Conservation (phyloP, 1,140 invertebrate species). For the Pararge aegeria region DNA sequence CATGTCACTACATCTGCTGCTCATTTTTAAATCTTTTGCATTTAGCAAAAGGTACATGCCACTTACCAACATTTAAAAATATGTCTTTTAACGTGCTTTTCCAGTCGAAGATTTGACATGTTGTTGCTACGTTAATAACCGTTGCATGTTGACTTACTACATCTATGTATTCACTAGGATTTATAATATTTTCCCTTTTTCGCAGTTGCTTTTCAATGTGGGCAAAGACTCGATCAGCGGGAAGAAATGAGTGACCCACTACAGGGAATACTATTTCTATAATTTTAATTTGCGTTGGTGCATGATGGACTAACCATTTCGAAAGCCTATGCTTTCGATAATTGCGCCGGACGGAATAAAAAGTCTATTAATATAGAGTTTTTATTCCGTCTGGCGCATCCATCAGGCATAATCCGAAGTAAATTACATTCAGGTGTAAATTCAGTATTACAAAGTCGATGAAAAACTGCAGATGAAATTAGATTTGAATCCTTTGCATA, state of each 20-base stretch:
- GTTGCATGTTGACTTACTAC: background rate
- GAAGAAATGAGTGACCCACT: conserved; percentile 12
- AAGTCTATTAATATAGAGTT: conserved; percentile 35
- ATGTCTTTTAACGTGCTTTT: no score
- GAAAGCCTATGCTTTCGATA: no score
- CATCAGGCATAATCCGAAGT: conserved; percentile 36
- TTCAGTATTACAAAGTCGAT: conserved; percentile 24
- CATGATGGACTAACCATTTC: conserved; percentile 3
- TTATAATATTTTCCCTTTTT: background rate
- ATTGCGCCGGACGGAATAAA: no score
- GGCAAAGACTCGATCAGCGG: conserved; percentile 6
- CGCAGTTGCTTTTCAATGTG: conserved; percentile 4
- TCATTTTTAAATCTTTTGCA: no score
- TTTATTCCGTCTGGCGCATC: conserved; percentile 39
- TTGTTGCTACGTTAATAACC: no score
- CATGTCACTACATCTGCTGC: no score
- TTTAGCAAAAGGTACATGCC: no score
- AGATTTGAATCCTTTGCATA: conserved; percentile 43
- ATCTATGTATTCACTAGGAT: background rate
- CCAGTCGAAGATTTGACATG: no score
- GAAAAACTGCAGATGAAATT: conserved; percentile 40
- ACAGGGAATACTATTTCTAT: conserved; percentile 13
- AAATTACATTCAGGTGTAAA: conserved; percentile 23
- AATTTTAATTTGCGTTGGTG: background rate
- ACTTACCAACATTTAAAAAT: no score